Evolutionary conservation across 2,113 vertebrate species (phyloP), one percentile per base, ranked within the genome.

Genomic region (Actenoides lindsayi): DNA sequence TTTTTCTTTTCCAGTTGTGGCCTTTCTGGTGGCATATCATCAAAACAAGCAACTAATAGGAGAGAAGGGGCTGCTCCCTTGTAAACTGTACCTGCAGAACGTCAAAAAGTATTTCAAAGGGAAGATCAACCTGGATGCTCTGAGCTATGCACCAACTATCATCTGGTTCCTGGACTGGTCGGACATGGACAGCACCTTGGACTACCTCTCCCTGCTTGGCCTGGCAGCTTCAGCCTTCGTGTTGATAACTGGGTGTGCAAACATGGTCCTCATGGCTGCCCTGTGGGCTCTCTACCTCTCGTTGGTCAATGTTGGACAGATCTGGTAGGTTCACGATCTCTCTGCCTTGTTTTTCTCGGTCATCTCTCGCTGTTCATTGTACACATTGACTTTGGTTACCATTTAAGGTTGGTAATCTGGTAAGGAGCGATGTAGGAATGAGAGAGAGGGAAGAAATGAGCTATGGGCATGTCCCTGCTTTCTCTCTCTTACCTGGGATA

Each of bases 11-110:
- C 44, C 79, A 99, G 99, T 97, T 6, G 98, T 99, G 90, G 99
- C 99, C 1, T 99, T 99, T 97, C 86, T 97, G 64, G 98, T 99
- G 53, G 99, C 99, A 0, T 98, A 98, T 31, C 98, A 98, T 50
- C 99, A 99, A 97, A 99, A 99, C 98, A 99, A 99, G 94, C 99
- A 99, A 97, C 98, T 99, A 83, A 99, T 99, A 1, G 99, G 99
- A 2, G 98, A 99, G 18, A 97, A 63, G 6, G 99, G 99, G 3
- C 98, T 99, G 42, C 98, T 99, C 69, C 99, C 99, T 42, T 98
- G 98, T 85, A 97, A 92, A 44, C 90, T 90, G 10, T 99, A 99
- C 96, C 97, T 99, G 89, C 97, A 97, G 89, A 98, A 97, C 1
- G 90, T 99, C 48, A 98, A 98, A 63, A 98, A 85, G 35, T 99